Conservation (phyloP, 2,113 vertebrate genomes). For the Dipodomys merriami region DNA sequence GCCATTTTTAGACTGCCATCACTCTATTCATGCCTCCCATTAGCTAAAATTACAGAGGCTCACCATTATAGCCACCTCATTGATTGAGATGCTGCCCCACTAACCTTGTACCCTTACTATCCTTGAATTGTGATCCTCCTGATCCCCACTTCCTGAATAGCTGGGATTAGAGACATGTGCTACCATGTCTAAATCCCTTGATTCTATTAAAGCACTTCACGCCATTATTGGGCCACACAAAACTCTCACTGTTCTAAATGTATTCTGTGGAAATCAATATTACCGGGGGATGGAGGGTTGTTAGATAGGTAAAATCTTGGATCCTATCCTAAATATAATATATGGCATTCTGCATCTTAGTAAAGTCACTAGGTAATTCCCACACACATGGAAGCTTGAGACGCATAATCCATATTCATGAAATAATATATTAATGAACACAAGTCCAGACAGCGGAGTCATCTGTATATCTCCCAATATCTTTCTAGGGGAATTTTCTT, state of each 20-base stretch:
- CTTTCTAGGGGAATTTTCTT: neutral
- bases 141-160: no score
- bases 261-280: no score
- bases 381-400: neutral
- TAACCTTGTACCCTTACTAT: no score
- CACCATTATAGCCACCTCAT: no score
- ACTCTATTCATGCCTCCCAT: no score
- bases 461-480: neutral
- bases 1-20: no score
- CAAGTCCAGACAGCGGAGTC: neutral
- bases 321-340: neutral
- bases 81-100: no score
- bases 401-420: neutral
- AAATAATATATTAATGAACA: neutral
- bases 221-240: neutral
- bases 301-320: neutral
- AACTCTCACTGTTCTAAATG: neutral
- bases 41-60: no score
- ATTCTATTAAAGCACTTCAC: neutral
- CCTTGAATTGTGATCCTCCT: no score
- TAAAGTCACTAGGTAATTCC: neutral
- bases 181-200: neutral
- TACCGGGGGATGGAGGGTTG: neutral
- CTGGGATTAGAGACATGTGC: no score
- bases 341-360: neutral